phyloP scores from a whole-genome alignment of 2,888 invertebrate genomes.

The Pristionchus japonicus region DNA sequence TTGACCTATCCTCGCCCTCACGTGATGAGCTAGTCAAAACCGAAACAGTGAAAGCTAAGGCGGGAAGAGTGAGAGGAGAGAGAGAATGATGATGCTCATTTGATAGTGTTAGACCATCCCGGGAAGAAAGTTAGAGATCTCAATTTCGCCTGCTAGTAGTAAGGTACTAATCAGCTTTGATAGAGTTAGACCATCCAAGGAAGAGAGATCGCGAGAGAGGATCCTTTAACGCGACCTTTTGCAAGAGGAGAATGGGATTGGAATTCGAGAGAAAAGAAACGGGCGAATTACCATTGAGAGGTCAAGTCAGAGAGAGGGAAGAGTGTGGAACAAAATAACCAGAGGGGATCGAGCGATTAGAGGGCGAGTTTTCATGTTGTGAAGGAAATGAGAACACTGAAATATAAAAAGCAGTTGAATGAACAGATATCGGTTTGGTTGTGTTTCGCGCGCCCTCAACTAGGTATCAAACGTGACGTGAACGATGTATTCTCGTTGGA shows the following conservation, averaged over 20 bases:
- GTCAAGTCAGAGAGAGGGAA: not conserved
- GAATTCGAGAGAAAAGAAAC: conserved; percentile 24
- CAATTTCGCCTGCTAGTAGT: too few species aligned
- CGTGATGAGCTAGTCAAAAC: not conserved
- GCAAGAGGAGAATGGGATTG: not conserved
- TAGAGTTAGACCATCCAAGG: too few species aligned
- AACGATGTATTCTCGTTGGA: too few species aligned
- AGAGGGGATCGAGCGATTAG: conserved; percentile 4
- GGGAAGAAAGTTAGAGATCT: too few species aligned
- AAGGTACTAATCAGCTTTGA: too few species aligned
- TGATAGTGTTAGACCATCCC: too few species aligned
- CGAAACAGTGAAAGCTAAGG: conserved; percentile 4
- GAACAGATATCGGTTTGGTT: not conserved
- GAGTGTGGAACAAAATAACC: conserved; percentile 21
- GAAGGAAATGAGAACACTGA: not conserved
- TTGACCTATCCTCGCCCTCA: conserved; percentile 16
- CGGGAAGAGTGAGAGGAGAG: too few species aligned
- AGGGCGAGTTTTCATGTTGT: not conserved
- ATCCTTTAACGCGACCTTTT: conserved; percentile 35
- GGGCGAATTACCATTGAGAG: conserved; percentile 36
- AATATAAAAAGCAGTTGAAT: not conserved
- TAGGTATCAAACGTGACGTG: too few species aligned
- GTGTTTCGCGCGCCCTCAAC: not conserved
- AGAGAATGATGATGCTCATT: too few species aligned
- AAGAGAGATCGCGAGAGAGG: not conserved